Percentiles rank a stretch among this genome's conserved stretches.
Conservation (phyloP, 2,113 vertebrate species). For the Papio anubis region DNA sequence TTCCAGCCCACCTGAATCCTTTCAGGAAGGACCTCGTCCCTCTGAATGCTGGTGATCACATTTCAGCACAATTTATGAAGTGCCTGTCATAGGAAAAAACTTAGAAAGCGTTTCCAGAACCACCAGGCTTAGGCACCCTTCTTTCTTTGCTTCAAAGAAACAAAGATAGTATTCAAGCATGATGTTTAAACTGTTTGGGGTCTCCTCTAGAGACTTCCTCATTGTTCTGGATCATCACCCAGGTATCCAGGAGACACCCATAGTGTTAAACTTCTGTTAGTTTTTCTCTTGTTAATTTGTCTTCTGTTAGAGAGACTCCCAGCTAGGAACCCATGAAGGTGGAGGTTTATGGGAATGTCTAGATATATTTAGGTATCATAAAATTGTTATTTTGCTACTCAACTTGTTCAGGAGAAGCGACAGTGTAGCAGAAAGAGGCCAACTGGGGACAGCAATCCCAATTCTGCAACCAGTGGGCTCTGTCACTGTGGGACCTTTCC, state of each 20-base stretch:
- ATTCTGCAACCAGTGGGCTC: not conserved
- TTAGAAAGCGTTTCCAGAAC: not conserved
- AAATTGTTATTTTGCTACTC: not conserved
- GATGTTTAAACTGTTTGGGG: no score
- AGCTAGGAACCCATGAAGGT: no score
- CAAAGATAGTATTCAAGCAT: no score
- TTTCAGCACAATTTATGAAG: not conserved
- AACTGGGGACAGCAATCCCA: not conserved
- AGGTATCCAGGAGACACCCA: no score
- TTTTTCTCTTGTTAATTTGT: no score
- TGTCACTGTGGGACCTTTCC: not conserved
- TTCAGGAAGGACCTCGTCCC: not conserved
- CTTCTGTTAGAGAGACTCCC: no score
- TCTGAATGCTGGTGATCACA: not conserved
- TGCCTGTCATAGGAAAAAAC: not conserved
- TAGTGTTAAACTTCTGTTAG: no score
- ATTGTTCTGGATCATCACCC: no score
- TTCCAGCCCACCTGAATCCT: not conserved
- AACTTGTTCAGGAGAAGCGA: not conserved
- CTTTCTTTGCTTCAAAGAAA: no score
- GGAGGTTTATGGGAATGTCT: not conserved
- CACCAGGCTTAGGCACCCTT: no score
- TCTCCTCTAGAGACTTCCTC: no score
- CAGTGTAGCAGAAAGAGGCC: not conserved
- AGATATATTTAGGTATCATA: not conserved